Base-by-base conservation (phyloP, 2,113 vertebrate genomes). In the Zapus hudsonius region DNA sequence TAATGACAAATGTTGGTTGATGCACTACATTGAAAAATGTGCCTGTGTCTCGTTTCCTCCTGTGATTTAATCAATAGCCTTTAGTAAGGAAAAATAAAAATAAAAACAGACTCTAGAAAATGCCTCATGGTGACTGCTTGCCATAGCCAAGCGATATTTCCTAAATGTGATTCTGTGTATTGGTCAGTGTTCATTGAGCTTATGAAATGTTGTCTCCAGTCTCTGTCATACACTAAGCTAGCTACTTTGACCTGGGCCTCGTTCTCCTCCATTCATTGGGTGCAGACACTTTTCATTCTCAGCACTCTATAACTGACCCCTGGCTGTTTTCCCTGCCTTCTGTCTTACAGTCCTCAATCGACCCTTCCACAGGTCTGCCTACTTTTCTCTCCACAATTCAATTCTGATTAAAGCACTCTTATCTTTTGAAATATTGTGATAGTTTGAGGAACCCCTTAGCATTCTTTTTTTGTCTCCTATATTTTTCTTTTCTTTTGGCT, bases 251-350 rank as follows among this genome's bases (percentile, higher is more conserved):
- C 2, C 52, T 59, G 3, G 2, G 11, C 12, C 12, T 40, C 17
- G 11, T 36, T 11, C 27, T 31, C 19, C 57, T 89, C 23, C 23
- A 1, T 73, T 42, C 31, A 8, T 15, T 33, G 29, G 36, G 33
- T 59, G 27, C 2, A 55, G 22, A 11, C 29, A 7, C 17, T 31
- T 33, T 9, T 38, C 13, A 10, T 47, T 67, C 25, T 86, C 19
- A 9, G 44, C 17, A 17, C 20, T 0, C 17, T 7, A 31, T 1
- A 3, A 40, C 1, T 2, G 5, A 31, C 23, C 38, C 29, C 11
- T 33, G 16, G 17, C 33, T 38, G 23, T 4, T 47, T 57, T 20
- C 3, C 31, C 61, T 67, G 47, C 64, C 20, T 52, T 11, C 27
- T 38, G 10, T 31, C 70, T 84, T 38, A 2, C 20, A 8, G 36